Conservation (phyloP, 1,140 invertebrate genomes). For the Brachionus manjavacas region DNA sequence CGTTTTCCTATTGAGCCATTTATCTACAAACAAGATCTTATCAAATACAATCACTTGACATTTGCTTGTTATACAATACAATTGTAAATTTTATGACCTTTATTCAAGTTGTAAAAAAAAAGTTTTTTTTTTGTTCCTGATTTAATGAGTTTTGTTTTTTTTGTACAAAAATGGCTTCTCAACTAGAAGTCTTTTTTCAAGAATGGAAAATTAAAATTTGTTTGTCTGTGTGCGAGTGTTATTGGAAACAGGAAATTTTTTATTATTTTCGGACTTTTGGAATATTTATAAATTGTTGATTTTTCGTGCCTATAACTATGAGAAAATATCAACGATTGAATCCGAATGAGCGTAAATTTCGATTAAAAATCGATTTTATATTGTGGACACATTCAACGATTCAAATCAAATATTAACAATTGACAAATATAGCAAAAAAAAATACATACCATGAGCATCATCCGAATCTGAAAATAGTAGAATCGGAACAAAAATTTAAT, state of each 20-base stretch:
- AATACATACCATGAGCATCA: neutral
- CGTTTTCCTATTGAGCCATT: neutral
- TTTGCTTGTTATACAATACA: neutral
- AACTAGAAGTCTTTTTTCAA: neutral
- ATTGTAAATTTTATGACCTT: neutral
- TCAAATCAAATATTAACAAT: slow-evolving; percentile 1
- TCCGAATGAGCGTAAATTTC: neutral
- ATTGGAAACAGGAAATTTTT: neutral
- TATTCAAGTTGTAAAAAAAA: neutral
- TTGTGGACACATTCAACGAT: neutral
- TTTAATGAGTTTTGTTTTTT: neutral
- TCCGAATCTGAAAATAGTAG: neutral
- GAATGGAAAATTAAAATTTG: neutral
- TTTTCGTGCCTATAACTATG: neutral
- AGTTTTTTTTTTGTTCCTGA: neutral
- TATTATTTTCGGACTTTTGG: neutral
- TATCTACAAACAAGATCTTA: neutral
- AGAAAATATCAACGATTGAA: neutral
- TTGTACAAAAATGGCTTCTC: neutral
- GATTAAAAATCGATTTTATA: slow-evolving; percentile 6
- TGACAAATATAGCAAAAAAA: neutral
- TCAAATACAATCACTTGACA: neutral
- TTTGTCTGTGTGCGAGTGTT: neutral
- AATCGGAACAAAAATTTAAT: slow-evolving; percentile 5
- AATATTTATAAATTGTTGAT: slow-evolving; percentile 1